These are phyloP conservation scores for Tyrophagus putrescentiae DNA, from an alignment of 1,140 invertebrate species.

Conservation along the genomic window DNA sequence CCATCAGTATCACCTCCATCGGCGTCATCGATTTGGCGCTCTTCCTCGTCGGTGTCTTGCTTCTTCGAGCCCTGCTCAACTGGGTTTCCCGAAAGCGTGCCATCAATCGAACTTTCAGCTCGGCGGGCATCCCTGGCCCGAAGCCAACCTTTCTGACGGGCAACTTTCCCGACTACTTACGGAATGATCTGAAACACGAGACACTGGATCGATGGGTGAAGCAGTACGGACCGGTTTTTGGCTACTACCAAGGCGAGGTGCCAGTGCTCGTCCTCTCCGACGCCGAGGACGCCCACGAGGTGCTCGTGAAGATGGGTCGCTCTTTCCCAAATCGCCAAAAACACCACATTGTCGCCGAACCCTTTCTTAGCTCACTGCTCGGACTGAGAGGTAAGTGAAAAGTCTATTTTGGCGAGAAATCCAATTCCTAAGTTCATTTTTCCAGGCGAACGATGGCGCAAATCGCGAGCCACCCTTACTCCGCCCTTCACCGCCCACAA, in stretches of 20 bases:
- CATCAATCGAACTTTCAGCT: constrained; percentile 4
- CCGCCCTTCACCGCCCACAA: constrained; percentile 3
- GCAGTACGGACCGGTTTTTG: constrained; percentile 33
- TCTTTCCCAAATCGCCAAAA: constrained; percentile 29
- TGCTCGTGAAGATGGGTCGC: constrained; percentile 25
- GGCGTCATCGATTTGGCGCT: too few species aligned
- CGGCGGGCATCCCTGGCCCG: constrained; percentile 31
- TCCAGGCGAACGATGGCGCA: constrained; percentile 6
- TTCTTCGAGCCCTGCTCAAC: too few species aligned
- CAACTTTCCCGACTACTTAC: constrained; percentile 26
- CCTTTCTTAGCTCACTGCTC: constrained; percentile 30
- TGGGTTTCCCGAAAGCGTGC: too few species aligned
- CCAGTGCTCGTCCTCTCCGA: constrained; percentile 33
- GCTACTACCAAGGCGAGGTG: constrained; percentile 32
- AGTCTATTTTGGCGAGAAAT: not conserved
- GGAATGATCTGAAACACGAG: constrained; percentile 8
- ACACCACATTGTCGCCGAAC: constrained; percentile 29
- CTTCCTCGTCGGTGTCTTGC: too few species aligned
- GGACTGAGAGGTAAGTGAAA: constrained; percentile 29
- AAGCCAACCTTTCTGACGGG: constrained; percentile 31
- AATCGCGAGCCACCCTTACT: constrained; percentile 3
- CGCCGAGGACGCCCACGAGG: constrained; percentile 31
- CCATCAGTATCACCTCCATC: too few species aligned
- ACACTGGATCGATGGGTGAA: constrained; percentile 31
- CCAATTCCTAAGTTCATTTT: not conserved